Evolutionary conservation across 2,113 vertebrate genomes (phyloP), one percentile per base, ranked within the genome.

Genomic region (Urocolius indicus): DNA sequence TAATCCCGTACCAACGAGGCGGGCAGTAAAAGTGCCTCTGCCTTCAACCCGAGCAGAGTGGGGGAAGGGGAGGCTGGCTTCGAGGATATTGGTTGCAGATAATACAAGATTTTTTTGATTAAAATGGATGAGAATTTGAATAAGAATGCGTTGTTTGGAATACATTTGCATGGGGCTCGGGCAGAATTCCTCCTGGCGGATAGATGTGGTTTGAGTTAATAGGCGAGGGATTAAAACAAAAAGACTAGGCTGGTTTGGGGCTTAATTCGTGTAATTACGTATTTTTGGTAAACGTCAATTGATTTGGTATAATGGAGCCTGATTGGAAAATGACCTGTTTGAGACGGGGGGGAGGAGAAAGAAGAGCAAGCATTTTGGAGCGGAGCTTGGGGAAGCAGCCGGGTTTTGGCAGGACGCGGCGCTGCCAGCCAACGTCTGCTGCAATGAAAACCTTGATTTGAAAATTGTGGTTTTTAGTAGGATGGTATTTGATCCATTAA

Each of bases 121-220:
- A 98, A 96, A 95, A 97, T 30, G 32, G 77, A 97, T 96, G 97
- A 97, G 95, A 97, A 97, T 98, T 95, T 97, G 95, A 98, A 97
- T 97, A 98, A 97, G 98, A 98, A 98, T 97, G 97, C 95, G 96
- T 98, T 98, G 98, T 98, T 98, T 98, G 97, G 97, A 97, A 98
- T 97, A 97, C 68, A 79, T 87, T 95, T 94, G 95, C 96, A 96
- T 80, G 85, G 94, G 96, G 97, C 95, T 97, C 97, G 91, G 75
- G 89, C 97, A 96, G 97, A 97, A 97, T 98, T 97, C 97, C 96
- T 57, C 57, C 95, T 97, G 73, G 91, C 93, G 97, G 96, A 97
- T 94, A 96, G 96, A 94, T 98, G 97, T 98, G 98, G 97, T 97
- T 98, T 98, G 94, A 92, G 82, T 97, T 97, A 98, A 97, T 87